A percentile compares a stretch with the other conserved stretches of the same genome.
phyloP scores from a whole-genome alignment of 2,888 invertebrate species.

The Trissonchulus latispiculum region DNA sequence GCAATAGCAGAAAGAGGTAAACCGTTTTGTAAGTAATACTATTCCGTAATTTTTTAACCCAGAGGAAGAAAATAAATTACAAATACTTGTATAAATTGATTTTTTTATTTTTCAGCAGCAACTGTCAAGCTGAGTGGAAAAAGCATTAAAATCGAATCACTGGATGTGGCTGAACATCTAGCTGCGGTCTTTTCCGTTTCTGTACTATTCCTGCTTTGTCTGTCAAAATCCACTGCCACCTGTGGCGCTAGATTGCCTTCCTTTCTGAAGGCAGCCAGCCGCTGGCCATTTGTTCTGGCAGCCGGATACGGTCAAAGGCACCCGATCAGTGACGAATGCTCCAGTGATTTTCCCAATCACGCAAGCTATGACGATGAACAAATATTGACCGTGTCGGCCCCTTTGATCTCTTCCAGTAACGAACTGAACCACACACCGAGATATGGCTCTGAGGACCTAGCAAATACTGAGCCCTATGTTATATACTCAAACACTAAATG shows the following conservation, averaged over 20 bases:
- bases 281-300: conserved; percentile 12
- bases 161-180: conserved; percentile 12
- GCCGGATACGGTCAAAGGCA: conserved; percentile 10
- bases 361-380: neutral
- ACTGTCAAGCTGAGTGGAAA: conserved; percentile 34
- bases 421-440: neutral
- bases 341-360: no score
- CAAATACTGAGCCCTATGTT: neutral
- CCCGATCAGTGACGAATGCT: neutral
- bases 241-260: neutral
- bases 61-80: no score
- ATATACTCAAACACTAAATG: neutral
- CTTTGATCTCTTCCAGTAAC: neutral
- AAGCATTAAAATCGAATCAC: conserved; percentile 35
- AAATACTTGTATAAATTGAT: no score
- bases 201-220: neutral
- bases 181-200: conserved; percentile 8
- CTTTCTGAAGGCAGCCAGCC: conserved; percentile 2
- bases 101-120: conserved; percentile 15
- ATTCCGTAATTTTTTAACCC: no score
- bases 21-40: no score
- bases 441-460: neutral
- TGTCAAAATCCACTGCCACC: neutral
- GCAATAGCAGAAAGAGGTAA: no score
- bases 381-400: neutral